Base-by-base conservation (phyloP, 2,113 vertebrate species). In the Falcunculus frontatus region DNA sequence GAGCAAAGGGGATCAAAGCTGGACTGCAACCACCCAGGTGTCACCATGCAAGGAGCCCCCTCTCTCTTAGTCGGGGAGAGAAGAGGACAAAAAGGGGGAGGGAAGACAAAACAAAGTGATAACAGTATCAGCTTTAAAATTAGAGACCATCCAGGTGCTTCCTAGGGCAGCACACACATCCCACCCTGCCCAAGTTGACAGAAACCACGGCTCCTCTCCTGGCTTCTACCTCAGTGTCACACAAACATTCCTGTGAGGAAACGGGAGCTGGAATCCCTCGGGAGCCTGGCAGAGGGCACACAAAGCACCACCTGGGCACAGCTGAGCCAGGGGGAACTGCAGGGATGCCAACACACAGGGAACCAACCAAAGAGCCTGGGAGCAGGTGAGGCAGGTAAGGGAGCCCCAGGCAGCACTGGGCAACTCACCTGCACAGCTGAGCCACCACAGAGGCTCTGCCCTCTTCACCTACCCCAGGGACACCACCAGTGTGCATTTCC, bases 401-500 rank as follows among this genome's bases (percentile, higher is more conserved):
- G 35, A 79, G 50, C 33, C 41, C 26, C 21, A 4, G 73, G 62
- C 50, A 73, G 65, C 0, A 1, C 6, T 6, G 11, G 52, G 8
- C 16, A 62, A 9, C 29, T 15, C 57, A 32, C 20, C 53, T 9
- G 15, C 4, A 19, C 0, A 5, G 6, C 73, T 13, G 23, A 10
- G 44, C 37, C 10, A 8, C 33, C 32, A 56, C 6, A 10, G 25
- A 12, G 7, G 26, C 17, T 11, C 25, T 10, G 11, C 16, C 23
- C 35, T 30, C 26, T 4, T 22, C 4, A 3, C 12, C 49, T 27
- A 17, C 26, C 23, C 35, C 16, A 7, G 1, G 9, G 44, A 16
- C 26, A 56, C 4, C 22, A 33, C 4, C 1, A 50, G 29, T 0
- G 11, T 39, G 27, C 2, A 2, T 7, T 18, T n/a, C 13, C 12